Conservation (phyloP, 2,113 vertebrate species). For the Paramisgurnus dabryanus region DNA sequence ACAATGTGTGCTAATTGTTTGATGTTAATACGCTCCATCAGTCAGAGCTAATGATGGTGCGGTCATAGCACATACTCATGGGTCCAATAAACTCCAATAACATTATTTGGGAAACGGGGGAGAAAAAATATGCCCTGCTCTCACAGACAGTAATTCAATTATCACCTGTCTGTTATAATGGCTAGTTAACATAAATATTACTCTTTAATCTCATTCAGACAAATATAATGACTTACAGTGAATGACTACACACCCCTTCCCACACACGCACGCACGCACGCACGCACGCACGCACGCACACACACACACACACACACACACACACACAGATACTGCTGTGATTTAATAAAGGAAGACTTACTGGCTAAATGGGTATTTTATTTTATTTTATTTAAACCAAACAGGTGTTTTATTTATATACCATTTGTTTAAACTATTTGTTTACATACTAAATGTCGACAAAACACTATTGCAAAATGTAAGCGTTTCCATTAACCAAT, state of each 20-base stretch:
- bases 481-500: too few species aligned
- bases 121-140: conserved; percentile 38
- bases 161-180: conserved; percentile 8
- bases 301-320: too few species aligned
- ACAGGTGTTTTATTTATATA: too few species aligned
- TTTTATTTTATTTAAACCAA: too few species aligned
- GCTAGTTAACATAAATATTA: conserved; percentile 46
- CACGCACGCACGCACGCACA: too few species aligned
- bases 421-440: too few species aligned
- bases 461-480: too few species aligned
- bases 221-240: conserved; percentile 20
- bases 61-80: conserved; percentile 71
- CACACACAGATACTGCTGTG: too few species aligned
- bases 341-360: too few species aligned
- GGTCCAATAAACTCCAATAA: conserved; percentile 71
- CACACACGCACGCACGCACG: too few species aligned
- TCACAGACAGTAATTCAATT: conserved; percentile 45
- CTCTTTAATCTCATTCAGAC: conserved; percentile 21
- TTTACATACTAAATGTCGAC: too few species aligned
- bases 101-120: conserved; percentile 73
- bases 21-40: conserved; percentile 85
- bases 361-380: too few species aligned
- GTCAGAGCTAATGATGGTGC: conserved; percentile 88
- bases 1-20: conserved; percentile 81
- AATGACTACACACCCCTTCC: background rate